These are phyloP conservation scores for Cyanoramphus novaezelandiae DNA, from an alignment of 2,113 vertebrate species.

Conservation along the genomic window DNA sequence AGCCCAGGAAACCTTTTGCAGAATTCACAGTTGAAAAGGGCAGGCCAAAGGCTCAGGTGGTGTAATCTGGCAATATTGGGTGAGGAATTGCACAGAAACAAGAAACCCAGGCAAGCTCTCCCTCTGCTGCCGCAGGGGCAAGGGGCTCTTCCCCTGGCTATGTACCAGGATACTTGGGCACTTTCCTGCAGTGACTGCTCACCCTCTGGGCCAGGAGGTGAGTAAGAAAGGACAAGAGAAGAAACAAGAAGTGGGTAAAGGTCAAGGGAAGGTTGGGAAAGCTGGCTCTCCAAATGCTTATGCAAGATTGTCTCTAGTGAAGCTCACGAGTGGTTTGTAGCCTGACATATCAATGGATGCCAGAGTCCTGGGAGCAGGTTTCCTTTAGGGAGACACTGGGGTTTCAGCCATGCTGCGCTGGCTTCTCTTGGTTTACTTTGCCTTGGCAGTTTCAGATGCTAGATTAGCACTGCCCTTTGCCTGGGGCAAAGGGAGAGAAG, in stretches of 20 bases:
- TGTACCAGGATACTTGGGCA: accelerated
- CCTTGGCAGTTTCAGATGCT: not conserved
- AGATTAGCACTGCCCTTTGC: not conserved
- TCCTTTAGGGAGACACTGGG: not conserved
- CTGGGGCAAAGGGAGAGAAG: not conserved
- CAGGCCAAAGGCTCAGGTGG: not conserved
- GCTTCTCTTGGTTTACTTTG: not conserved
- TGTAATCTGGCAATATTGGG: not conserved
- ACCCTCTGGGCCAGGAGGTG: not conserved
- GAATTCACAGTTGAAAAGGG: not conserved
- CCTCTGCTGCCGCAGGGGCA: not conserved
- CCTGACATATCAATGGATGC: not conserved
- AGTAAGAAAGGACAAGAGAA: not conserved
- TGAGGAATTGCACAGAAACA: not conserved
- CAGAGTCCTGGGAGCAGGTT: not conserved
- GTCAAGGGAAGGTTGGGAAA: not conserved
- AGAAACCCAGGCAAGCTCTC: not conserved
- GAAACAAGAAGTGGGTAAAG: not conserved
- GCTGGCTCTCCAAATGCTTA: not conserved
- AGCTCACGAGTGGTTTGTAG: not conserved
- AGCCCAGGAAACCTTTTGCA: not conserved
- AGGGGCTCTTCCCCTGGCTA: not conserved
- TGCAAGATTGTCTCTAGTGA: not conserved
- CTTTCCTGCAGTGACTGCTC: not conserved
- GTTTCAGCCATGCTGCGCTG: not conserved